phyloP scores from a whole-genome alignment of 2,797 vertebrate genomes.

The Botia almorhae region DNA sequence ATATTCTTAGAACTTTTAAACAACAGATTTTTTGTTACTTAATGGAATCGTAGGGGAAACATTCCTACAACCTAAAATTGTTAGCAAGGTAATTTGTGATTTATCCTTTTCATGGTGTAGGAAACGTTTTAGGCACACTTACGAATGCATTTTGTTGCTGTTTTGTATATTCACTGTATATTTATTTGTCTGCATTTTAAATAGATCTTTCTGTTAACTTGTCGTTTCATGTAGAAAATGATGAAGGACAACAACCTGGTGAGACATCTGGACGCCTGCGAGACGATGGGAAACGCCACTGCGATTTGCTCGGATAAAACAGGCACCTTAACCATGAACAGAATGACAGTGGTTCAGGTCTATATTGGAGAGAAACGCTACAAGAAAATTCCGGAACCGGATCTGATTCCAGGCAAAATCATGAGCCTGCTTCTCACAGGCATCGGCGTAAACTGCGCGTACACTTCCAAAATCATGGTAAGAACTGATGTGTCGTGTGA shows the following conservation, averaged over 20 bases:
- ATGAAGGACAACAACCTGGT: conserved; percentile 99
- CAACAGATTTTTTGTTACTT: no score
- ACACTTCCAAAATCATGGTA: conserved; percentile 96
- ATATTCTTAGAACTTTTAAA: no score
- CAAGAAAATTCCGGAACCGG: conserved; percentile 88
- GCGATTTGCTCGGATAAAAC: conserved; percentile 99
- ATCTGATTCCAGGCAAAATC: conserved; percentile 81
- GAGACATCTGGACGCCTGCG: conserved; percentile 94
- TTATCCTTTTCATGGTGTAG: no score
- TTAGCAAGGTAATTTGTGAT: no score
- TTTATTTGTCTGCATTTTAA: neutral
- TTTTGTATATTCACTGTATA: no score
- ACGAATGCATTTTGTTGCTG: no score
- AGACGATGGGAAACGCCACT: conserved; percentile 98
- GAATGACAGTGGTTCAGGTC: conserved; percentile 94
- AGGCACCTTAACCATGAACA: conserved; percentile 94
- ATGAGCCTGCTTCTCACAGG: conserved; percentile 87
- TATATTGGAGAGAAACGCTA: conserved; percentile 84
- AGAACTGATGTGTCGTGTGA: conserved; percentile 57
- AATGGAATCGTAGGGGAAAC: no score
- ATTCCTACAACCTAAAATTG: no score
- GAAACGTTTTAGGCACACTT: no score
- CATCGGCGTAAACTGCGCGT: conserved; percentile 95
- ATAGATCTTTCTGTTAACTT: neutral
- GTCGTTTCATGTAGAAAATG: conserved; percentile 88